Evolutionary conservation across 2,113 vertebrate species (phyloP).

Genomic region (Amphilophus citrinellus): DNA sequence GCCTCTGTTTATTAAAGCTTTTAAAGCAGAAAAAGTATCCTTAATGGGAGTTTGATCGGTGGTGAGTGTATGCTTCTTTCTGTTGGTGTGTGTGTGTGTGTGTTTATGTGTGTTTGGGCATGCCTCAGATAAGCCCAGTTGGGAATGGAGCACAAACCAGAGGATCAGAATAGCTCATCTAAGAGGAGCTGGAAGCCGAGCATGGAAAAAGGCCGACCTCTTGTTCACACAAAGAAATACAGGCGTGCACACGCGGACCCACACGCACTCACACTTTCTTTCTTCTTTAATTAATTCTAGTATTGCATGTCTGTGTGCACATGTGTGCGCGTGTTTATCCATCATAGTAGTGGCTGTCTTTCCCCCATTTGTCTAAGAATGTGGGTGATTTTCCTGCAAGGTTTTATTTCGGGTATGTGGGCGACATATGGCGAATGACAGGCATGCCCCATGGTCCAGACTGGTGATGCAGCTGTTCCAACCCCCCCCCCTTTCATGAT

Average conservation of each 20-base stretch:
- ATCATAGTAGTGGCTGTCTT: not conserved
- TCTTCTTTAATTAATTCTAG: not conserved
- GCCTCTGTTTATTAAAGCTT: slow-evolving; percentile 27
- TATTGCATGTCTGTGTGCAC: not conserved
- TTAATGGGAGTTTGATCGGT: slow-evolving; percentile 25
- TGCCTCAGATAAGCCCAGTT: slow-evolving; percentile 69
- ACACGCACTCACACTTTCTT: slow-evolving; percentile 20
- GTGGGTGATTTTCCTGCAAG: slow-evolving; percentile 41
- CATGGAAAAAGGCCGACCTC: slow-evolving; percentile 57
- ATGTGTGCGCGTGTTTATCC: not conserved
- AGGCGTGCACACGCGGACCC: not conserved
- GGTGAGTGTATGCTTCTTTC: slow-evolving; percentile 15
- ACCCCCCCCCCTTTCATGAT: slow-evolving; percentile 55
- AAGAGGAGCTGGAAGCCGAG: slow-evolving; percentile 59
- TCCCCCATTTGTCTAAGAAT: slow-evolving; percentile 57
- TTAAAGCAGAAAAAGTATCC: slow-evolving; percentile 47
- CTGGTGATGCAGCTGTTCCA: slow-evolving; percentile 72
- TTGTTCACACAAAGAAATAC: slow-evolving; percentile 43
- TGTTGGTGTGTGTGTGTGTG: not conserved
- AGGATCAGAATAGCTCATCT: slow-evolving; percentile 77
- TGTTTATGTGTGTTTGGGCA: slow-evolving; percentile 29
- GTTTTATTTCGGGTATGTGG: slow-evolving; percentile 76
- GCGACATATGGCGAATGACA: slow-evolving; percentile 74
- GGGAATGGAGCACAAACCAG: slow-evolving; percentile 44
- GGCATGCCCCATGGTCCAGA: slow-evolving; percentile 54